Evolutionary conservation across 37 sponge, comb jelly and placozoan genomes (phyloP), one percentile per base, ranked within the genome.

Genomic region (Halisarca cf. caerulea): DNA sequence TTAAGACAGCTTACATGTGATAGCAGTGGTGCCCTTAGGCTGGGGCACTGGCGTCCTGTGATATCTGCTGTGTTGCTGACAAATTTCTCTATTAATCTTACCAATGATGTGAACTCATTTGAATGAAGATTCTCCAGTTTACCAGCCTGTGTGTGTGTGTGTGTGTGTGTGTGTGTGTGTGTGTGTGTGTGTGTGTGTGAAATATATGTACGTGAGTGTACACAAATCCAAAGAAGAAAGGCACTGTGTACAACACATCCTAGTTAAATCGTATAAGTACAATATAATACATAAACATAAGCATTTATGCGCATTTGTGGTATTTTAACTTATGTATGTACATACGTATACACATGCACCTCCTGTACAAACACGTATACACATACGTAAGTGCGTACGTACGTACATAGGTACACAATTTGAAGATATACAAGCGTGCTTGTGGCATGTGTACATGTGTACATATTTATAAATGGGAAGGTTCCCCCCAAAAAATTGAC

Each of bases 71-170:
- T 87, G 40, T 47, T 43, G 58, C 40, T 59, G 37, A 97, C 89
- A 87, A 97, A 97, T 24, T 51, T 80, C 66, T 95, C 94, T 3
- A 91, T 80, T 28, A 79, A 54, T 33, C 87, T 73, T 2, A 93
- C 90, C 11, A 97, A 80, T 8, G 66, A 47, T 4, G 91, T 80
- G 66, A 97, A 95, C 44, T 97, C 98, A 17, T 82, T 64, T 2
- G 91, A 79, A 30, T 33, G 35, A 23, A 97, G 84, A 14, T 88
- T 81, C 57, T 90, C 92, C 21, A 97, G 82, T 38, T 87, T 84
- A 39, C 94, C 98, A 74, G 85, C 89, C 92, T 93, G 81, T 28
- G 80, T n/a, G 32, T 15, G 21, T 27, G 15, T 62, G 30, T 7
- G 64, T 20, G 64, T 62, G 23, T 62, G 6, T 15, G 21, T 27